Evolutionary conservation across 2,888 invertebrate genomes (phyloP), one percentile per base, ranked within the genome.

Genomic region (Copidosoma aretas): DNA sequence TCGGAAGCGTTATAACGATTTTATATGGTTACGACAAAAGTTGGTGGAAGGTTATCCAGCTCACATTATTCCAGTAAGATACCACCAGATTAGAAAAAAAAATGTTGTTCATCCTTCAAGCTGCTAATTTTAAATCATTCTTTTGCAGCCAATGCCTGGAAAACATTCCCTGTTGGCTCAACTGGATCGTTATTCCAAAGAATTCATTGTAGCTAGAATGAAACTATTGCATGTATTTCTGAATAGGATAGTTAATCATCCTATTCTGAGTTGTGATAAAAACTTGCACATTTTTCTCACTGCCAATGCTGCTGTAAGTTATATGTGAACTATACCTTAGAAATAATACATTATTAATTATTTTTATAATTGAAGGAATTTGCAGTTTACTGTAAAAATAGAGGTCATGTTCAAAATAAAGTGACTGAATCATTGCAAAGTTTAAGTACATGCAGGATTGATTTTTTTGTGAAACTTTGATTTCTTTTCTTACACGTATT

Each of bases 1-100:
- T 12, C 84, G 90, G 58, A 85, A 91, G 71, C 85, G 91, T 64
- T 91, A 91, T 80, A 91, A 90, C 84, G 91, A 91, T 80, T 91
- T 91, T 78, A 84, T 89, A 63, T 91, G 91, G 91, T 80, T 91
- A 49, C 82, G 90, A 70, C 89, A 89, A 73, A 88, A 88, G 76
- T 82, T 91, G 65, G 86, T 89, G 53, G 89, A 89, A 74, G 84
- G 84, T n/a, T 89, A 90, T 81, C 89, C 89, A 4, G 89, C 89
- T 67, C 89, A 89, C 76, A 87, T 91, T 70, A 87, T 91, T 72
- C 91, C 91, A 58, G 91, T 91, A 84, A 86, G 86, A 82, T 62
- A 53, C 52, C 21, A 39, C 21, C 56, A 56, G 15, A 39, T 52
- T 43, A 51, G 22, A 39, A 4, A 52, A 52, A 19, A 24, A 24